Evolutionary conservation across 1,140 invertebrate species (phyloP).

Genomic region (Drosophila murphyi): DNA sequence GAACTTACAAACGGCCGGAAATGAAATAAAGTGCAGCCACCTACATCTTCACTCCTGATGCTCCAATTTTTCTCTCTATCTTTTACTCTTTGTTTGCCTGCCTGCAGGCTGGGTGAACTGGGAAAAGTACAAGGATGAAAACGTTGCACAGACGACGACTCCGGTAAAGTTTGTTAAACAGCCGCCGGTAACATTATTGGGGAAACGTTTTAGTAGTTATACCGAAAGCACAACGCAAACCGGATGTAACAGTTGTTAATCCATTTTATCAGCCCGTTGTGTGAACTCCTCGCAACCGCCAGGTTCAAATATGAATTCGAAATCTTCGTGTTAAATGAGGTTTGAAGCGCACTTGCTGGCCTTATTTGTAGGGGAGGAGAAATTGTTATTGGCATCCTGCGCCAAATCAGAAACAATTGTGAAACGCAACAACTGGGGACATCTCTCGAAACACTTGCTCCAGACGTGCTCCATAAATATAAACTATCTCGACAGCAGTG

Average conservation of each 20-base stretch:
- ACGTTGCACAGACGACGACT: slow-evolving; percentile 17
- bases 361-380: slow-evolving; percentile 16
- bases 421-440: slow-evolving; percentile 44
- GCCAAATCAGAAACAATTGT: slow-evolving; percentile 61
- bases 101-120: slow-evolving; percentile 17
- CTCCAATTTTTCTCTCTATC: neutral
- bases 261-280: slow-evolving; percentile 23
- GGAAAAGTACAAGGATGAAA: slow-evolving; percentile 19
- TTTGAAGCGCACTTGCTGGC: slow-evolving; percentile 34
- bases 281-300: slow-evolving; percentile 23
- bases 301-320: slow-evolving; percentile 26
- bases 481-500: slow-evolving; percentile 45
- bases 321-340: slow-evolving; percentile 40
- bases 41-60: slow-evolving; percentile 14
- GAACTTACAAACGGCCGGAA: slow-evolving; percentile 30
- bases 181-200: slow-evolving; percentile 54
- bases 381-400: slow-evolving; percentile 55
- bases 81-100: slow-evolving; percentile 16
- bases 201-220: slow-evolving; percentile 32
- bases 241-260: slow-evolving; percentile 46
- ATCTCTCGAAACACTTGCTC: slow-evolving; percentile 39
- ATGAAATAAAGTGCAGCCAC: slow-evolving; percentile 40
- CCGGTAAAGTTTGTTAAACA: slow-evolving; percentile 52
- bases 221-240: slow-evolving; percentile 22
- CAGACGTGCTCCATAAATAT: slow-evolving; percentile 67